Conservation (phyloP, 2,113 vertebrate species). For the Elaphurus davidianus region DNA sequence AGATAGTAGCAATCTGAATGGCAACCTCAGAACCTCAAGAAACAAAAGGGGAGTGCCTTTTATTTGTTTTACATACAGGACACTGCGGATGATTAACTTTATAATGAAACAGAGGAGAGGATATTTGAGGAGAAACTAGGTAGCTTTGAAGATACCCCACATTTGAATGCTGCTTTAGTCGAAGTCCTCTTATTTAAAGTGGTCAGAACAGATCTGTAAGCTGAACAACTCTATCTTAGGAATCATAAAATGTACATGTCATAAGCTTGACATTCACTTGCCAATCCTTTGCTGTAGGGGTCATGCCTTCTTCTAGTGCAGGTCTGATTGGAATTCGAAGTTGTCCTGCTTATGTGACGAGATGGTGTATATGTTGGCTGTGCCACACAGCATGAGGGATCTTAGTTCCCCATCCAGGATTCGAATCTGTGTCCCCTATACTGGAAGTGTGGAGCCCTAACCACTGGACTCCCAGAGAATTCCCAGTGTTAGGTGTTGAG, state of each 20-base stretch:
- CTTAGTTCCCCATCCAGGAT: neutral
- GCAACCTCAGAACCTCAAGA: neutral
- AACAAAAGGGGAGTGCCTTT: neutral
- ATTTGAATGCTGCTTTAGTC: neutral
- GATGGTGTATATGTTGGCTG: neutral
- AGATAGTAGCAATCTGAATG: neutral
- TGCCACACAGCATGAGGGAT: neutral
- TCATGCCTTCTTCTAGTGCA: neutral
- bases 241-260: neutral
- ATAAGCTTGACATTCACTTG: neutral
- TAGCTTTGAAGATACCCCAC: neutral
- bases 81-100: neutral
- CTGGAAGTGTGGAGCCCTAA: neutral
- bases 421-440: neutral
- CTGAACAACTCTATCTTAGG: neutral
- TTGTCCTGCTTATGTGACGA: neutral
- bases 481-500: neutral
- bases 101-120: neutral
- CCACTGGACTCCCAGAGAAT: neutral
- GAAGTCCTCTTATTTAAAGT: conserved; percentile 1
- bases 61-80: neutral
- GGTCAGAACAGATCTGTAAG: neutral
- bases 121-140: neutral
- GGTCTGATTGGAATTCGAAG: neutral
- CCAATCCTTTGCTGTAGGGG: neutral